Evolutionary conservation across 2,888 invertebrate genomes (phyloP), one percentile per base, ranked within the genome.

Genomic region (Charanyca ferruginea): DNA sequence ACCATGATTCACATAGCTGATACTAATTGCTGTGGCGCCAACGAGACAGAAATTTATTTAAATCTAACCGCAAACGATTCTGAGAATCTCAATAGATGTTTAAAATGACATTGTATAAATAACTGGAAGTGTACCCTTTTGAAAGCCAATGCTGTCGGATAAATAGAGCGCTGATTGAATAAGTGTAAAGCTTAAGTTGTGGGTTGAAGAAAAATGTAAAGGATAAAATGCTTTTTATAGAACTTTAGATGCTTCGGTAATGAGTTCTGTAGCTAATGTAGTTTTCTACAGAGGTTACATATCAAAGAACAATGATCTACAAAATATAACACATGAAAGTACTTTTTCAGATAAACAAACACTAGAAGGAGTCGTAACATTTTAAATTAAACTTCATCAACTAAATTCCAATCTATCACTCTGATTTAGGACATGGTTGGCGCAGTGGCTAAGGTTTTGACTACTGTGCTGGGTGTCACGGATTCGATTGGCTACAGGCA

Each of bases 21-120:
- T 84, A 79, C 86, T 88, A 89, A 89, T 89, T 89, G 86, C 87
- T 61, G 11, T 66, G 89, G 89, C 89, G 89, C 89, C 89, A 77
- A 60, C 69, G 71, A 75, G 79, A 70, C 83, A 83, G 77, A 81
- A 73, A 80, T 85, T 83, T 86, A 88, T 86, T 84, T 85, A 84
- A 86, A 87, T 84, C 69, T 66, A 74, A 74, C 79, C 64, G 32
- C 77, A 65, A 70, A 75, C 65, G 68, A 66, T 86, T 88, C 86
- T 66, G 16, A 83, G 88, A 88, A 87, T 59, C 78, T 71, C 73
- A 64, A 80, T 80, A 77, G 74, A 79, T 84, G 76, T 77, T 74
- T 65, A 74, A 77, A 76, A 79, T 77, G 80, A 79, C 79, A 77
- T 69, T 77, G 74, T 77, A 68, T 68, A 73, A 67, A 77, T 78